Evolutionary conservation across 2,888 invertebrate species (phyloP).

Genomic region (Quadriops clusia): DNA sequence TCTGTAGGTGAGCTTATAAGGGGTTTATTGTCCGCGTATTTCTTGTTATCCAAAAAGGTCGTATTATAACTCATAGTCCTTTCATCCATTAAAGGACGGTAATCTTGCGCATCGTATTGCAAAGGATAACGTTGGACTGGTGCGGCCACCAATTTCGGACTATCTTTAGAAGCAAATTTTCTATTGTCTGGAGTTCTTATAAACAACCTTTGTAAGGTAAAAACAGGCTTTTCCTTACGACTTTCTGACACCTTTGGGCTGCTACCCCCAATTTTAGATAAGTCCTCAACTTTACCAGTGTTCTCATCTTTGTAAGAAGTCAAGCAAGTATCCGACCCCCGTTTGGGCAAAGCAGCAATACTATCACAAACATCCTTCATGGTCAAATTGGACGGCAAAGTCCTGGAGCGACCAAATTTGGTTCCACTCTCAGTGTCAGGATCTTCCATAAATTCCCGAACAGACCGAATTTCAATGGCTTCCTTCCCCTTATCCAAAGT

Average conservation of each 20-base stretch:
- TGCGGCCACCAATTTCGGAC: slow-evolving; percentile 27
- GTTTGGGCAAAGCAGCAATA: neutral
- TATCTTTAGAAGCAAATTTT: slow-evolving; percentile 23
- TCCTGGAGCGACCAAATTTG: slow-evolving; percentile 13
- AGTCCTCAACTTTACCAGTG: slow-evolving; percentile 8
- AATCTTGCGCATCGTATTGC: slow-evolving; percentile 20
- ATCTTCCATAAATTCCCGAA: slow-evolving; percentile 29
- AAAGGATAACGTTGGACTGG: slow-evolving; percentile 29
- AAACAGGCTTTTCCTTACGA: slow-evolving; percentile 22
- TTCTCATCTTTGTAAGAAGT: slow-evolving; percentile 2
- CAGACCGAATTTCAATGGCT: slow-evolving; percentile 40
- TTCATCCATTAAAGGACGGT: too few species aligned
- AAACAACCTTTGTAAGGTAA: slow-evolving; percentile 31
- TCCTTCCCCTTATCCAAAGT: slow-evolving; percentile 39
- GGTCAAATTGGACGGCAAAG: slow-evolving; percentile 20
- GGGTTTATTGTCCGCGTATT: too few species aligned
- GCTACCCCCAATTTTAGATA: slow-evolving; percentile 10
- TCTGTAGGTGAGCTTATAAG: too few species aligned
- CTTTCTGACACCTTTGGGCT: too few species aligned
- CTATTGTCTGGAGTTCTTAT: slow-evolving; percentile 24
- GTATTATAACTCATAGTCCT: too few species aligned
- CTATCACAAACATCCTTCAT: too few species aligned
- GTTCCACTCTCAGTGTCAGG: slow-evolving; percentile 15
- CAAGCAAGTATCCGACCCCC: neutral
- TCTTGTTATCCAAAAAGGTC: too few species aligned